Evolutionary conservation across 2,888 invertebrate species (phyloP), one percentile per base, ranked within the genome.

Genomic region (Polydrusus pterygomalis): DNA sequence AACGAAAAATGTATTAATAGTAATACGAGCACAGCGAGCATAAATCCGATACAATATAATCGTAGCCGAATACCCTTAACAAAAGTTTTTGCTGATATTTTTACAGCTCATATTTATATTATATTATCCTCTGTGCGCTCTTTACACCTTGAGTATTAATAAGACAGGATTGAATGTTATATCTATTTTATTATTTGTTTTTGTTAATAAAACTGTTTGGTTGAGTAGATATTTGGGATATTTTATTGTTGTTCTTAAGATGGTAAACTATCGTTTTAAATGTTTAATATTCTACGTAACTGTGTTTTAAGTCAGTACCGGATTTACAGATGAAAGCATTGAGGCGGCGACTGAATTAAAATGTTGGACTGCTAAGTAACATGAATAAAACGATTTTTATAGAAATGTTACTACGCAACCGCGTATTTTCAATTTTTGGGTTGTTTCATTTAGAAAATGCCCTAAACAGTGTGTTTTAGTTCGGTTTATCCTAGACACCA

Each of bases 181-280:
- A 63, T 47, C 47, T 45, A 63, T 63, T 63, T 63, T 63, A 63
- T 63, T 63, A 63, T 63, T 63, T 63, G 63, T 63, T 63, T 63
- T 63, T 63, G 63, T 63, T 63, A 63, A 63, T 63, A 63, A 63
- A 63, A 63, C 45, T 63, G 45, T 45, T 63, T 63, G 63, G 25
- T 63, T 45, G 13, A 63, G 63, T 63, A 63, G 63, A 63, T 45
- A 63, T 25, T 45, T 63, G 20, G 20, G 11, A 47, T 63, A 45
- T 47, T 63, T 63, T 63, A 56, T 56, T 56, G 34, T 15, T 56
- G 56, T 56, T 56, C 54, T 56, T 56, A 34, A 34, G 15, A 56
- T 56, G 56, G n/a, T 56, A 56, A 51, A 56, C 15, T 34, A 34
- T 34, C 56, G 34, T 56, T 56, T 54, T 56, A n/a, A 56, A 34